Evolutionary conservation across 1,140 invertebrate species (phyloP).

Genomic region (Lordiphosa collinella): DNA sequence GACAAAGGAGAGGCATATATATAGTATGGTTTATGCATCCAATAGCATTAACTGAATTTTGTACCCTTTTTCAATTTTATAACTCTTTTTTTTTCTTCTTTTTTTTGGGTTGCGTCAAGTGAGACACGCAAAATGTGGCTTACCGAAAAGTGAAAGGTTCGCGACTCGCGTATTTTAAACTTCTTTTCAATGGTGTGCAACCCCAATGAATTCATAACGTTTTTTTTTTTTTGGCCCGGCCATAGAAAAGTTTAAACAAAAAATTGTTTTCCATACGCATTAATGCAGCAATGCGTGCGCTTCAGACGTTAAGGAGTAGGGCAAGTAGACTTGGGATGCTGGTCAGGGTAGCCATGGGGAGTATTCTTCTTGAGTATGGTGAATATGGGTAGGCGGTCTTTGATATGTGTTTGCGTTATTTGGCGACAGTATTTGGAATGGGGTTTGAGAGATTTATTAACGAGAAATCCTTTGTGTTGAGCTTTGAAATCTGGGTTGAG

Average conservation of each 20-base stretch:
- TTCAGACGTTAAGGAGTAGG: conserved; percentile 6
- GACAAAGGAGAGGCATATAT: conserved; percentile 5
- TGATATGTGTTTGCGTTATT: too few relatives aligned
- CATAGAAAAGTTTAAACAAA: conserved; percentile 20
- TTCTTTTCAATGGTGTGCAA: conserved; percentile 48
- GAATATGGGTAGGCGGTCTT: too few relatives aligned
- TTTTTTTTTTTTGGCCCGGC: conserved; percentile 16
- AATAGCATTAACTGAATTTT: conserved; percentile 33
- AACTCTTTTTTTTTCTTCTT: conserved; percentile 26
- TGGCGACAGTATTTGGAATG: too few relatives aligned
- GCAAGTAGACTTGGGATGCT: not conserved
- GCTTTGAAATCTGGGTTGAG: too few relatives aligned
- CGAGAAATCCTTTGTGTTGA: too few relatives aligned
- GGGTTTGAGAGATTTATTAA: too few relatives aligned
- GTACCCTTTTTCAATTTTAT: conserved; percentile 53
- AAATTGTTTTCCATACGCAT: conserved; percentile 75
- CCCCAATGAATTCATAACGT: conserved; percentile 10
- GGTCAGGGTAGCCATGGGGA: too few relatives aligned
- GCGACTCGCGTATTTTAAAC: conserved; percentile 43
- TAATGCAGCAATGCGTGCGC: conserved; percentile 69
- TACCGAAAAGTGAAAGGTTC: conserved; percentile 51
- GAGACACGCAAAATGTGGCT: conserved; percentile 71
- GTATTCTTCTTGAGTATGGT: too few relatives aligned
- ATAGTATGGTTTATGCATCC: conserved; percentile 5
- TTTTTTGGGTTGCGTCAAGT: conserved; percentile 39